Percentiles rank a stretch among this genome's conserved stretches.
Conservation (phyloP, 2,797 vertebrate genomes). For the Aythya fuligula region DNA sequence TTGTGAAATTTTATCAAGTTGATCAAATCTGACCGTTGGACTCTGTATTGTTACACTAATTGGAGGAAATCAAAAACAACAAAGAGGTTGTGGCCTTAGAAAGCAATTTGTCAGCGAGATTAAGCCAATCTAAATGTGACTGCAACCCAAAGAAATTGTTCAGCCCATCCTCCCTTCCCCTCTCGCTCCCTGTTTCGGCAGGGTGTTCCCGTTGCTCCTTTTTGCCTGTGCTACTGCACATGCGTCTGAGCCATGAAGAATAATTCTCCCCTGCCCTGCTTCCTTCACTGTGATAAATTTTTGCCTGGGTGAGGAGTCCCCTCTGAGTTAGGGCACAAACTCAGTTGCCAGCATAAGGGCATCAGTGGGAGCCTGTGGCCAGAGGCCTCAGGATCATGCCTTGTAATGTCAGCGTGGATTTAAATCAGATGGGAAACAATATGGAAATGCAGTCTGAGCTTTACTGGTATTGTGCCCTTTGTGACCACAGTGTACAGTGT, state of each 20-base stretch:
- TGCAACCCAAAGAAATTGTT: neutral
- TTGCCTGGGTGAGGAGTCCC: neutral
- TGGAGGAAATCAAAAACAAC: neutral
- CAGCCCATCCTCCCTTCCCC: neutral
- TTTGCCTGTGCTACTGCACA: neutral
- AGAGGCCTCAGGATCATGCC: neutral
- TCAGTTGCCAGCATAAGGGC: neutral
- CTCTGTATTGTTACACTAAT: neutral
- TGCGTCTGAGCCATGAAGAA: neutral
- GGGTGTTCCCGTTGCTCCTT: rapidly evolving
- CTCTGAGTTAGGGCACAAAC: neutral
- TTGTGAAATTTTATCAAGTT: neutral
- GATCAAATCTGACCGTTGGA: neutral
- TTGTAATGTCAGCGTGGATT: neutral
- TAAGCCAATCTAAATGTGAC: neutral
- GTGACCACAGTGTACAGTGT: neutral
- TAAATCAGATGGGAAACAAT: neutral
- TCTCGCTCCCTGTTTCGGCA: neutral
- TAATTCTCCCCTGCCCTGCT: neutral
- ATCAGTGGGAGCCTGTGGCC: rapidly evolving
- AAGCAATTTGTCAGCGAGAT: neutral
- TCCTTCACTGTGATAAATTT: neutral
- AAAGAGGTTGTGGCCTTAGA: neutral
- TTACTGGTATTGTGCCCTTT: neutral
- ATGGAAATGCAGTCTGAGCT: neutral